phyloP scores from a whole-genome alignment of 2,113 vertebrate species.

The Dryoscopus gambensis region DNA sequence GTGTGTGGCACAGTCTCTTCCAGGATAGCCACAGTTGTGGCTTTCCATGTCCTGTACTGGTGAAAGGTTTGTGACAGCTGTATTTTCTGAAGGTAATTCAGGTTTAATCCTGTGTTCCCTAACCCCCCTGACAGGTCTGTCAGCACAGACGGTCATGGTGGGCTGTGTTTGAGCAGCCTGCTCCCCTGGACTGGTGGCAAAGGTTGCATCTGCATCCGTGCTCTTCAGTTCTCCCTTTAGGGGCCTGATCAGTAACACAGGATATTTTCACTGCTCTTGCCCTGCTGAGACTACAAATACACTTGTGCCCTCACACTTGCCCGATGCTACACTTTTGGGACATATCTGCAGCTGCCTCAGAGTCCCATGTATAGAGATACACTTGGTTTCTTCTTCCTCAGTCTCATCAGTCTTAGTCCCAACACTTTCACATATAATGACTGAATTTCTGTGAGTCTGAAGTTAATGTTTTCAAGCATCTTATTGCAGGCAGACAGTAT shows the following conservation, averaged over 20 bases:
- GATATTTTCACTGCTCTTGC: neutral
- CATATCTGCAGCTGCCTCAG: neutral
- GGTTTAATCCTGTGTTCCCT: neutral
- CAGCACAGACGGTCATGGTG: too few species aligned
- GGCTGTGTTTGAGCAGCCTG: neutral
- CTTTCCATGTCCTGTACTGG: neutral
- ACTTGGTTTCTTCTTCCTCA: neutral
- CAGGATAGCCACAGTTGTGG: neutral
- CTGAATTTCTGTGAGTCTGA: neutral
- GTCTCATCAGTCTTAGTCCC: neutral
- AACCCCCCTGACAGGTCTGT: neutral
- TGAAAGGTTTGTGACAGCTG: neutral
- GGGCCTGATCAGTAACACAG: neutral
- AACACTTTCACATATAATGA: neutral
- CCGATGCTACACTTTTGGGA: fast-evolving
- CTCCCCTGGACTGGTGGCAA: neutral
- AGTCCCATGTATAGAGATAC: neutral
- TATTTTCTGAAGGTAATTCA: neutral
- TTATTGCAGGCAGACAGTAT: neutral
- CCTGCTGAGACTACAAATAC: neutral
- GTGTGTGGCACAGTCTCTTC: fast-evolving
- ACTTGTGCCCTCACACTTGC: neutral
- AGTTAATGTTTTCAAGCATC: neutral
- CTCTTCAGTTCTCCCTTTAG: neutral
- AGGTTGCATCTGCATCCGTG: neutral